Evolutionary conservation across 2,797 vertebrate species (phyloP).

Genomic region (Ctenopoma multispine): DNA sequence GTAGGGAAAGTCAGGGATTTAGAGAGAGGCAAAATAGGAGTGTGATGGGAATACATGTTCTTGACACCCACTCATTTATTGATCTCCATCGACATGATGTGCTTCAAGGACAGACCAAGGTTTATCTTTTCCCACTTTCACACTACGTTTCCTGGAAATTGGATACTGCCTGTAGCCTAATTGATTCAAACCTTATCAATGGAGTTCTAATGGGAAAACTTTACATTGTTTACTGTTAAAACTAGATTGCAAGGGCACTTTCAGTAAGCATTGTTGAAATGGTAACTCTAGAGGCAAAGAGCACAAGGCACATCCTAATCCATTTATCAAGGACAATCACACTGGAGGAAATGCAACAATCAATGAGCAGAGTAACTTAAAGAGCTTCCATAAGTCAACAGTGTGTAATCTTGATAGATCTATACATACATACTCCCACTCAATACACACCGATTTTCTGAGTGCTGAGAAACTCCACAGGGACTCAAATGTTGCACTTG

Average conservation of each 20-base stretch:
- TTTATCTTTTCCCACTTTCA: conserved; percentile 37
- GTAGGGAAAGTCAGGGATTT: conserved; percentile 47
- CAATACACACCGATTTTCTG: conserved; percentile 51
- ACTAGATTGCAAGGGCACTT: conserved; percentile 39
- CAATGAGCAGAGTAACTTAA: conserved; percentile 63
- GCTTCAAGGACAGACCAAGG: conserved; percentile 51
- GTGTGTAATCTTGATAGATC: conserved; percentile 64
- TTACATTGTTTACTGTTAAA: conserved; percentile 47
- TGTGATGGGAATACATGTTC: conserved; percentile 58
- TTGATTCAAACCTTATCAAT: conserved; percentile 61
- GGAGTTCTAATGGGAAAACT: conserved; percentile 47
- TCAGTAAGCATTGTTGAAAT: conserved; percentile 33
- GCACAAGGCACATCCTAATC: conserved; percentile 55
- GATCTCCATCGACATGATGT: conserved; percentile 58
- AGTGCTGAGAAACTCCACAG: conserved; percentile 29
- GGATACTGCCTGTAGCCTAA: conserved; percentile 38
- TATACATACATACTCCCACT: conserved; percentile 37
- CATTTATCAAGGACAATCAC: conserved; percentile 66
- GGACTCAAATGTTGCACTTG: conserved; percentile 20
- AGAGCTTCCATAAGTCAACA: conserved; percentile 67
- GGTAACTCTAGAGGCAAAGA: conserved; percentile 57
- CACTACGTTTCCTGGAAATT: conserved; percentile 49
- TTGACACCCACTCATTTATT: conserved; percentile 60
- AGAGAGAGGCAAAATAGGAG: conserved; percentile 17
- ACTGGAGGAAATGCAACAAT: conserved; percentile 52